Base-by-base conservation (phyloP, 1,140 invertebrate genomes). In the Drosophila sproati region DNA sequence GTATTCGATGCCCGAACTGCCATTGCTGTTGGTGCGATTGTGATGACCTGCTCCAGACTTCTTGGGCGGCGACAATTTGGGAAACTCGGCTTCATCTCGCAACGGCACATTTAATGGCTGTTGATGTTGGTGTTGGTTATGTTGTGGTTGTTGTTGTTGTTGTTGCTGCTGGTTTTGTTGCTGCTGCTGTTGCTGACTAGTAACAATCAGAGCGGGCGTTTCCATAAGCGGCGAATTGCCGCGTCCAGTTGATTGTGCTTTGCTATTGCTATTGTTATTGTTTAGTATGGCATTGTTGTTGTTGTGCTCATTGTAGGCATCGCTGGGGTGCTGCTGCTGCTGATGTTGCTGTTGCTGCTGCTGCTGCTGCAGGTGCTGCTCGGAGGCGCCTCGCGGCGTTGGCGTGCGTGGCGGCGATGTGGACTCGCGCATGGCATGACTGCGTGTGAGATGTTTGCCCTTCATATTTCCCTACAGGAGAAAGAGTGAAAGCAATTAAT, bases 341-440 rank as follows among this genome's bases (percentile, higher is more conserved):
- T 68, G 74, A 37, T 80, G 66, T 64, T 83, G 64, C 52, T 85
- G 70, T 56, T 77, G 77, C 61, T 89, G n/a, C n/a, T 75, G 88
- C 79, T 82, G 73, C 45, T 68, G 74, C 45, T 80, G 66, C 68
- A 82, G 64, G 55, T 85, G 75, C 61, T 77, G 77, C 61, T 89
- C 80, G 50, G 78, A 80, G 80, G 72, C 75, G 78, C 80, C 79
- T 54, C 93, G 93, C 79, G 94, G 94, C 67, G 94, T 95, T 59
- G 95, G 94, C 77, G 96, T 95, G 75, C 96, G 95, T 41, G 96
- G 97, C 10, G 97, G 97, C 31, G 97, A 98, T 59, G 96, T 95
- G 71, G 97, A 96, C 93, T 98, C 97, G 87, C 96, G 95, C 93
- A 98, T 96, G 69, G 97, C 97, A 94, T 97, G 96, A 83, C 97